Base-by-base conservation (phyloP, 2,888 invertebrate species). In the Drosophila flavopinicola region DNA sequence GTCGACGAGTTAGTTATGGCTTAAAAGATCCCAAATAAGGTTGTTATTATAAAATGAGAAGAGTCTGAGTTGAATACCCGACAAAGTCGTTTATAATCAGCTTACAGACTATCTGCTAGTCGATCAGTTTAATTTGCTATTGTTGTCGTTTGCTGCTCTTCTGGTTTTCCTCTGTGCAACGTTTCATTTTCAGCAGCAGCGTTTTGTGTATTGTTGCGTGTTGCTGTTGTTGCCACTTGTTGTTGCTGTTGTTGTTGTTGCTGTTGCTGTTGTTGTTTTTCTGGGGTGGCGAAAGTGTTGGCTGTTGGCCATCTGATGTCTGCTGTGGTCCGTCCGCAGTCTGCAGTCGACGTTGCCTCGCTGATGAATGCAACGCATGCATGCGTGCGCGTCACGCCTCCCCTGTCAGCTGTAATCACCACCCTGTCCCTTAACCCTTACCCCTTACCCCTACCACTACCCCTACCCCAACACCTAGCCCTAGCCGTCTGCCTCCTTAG, bases 301-400 rank as follows among this genome's bases (percentile, higher is more conserved):
- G 27, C 66, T 66, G 65, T 42, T 44, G 38, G 42, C 38, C 35
- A n/a, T n/a, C n/a, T n/a, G n/a, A n/a, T 17, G 10, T 10, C 10
- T 13, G 24, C 17, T n/a, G n/a, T n/a, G n/a, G n/a, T n/a, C 29
- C 4, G n/a, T 6, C 10, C 10, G 17, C 7, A 6, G 4, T 11
- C 9, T 13, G 4, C 23, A 2, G 38, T 44, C 42, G 27, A 20
- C 52, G 23, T 37, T 47, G 41, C 25, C 49, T 42, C 75, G 75
- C 72, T 83, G 82, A 84, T 82, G 82, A 86, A 84, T 82, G 82
- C 85, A 86, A 77, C 77, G 80, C 80, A 82, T 85, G 86, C 80
- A 85, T 85, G 80, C 84, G 86, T 80, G 68, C 83, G 49, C 71
- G 73, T 53, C 56, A 67, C 65, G 57, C 54, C 65, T 56, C 56